Evolutionary conservation across 92 coral and sea anemone genomes (phyloP).

Genomic region (Scolanthus callimorphus): DNA sequence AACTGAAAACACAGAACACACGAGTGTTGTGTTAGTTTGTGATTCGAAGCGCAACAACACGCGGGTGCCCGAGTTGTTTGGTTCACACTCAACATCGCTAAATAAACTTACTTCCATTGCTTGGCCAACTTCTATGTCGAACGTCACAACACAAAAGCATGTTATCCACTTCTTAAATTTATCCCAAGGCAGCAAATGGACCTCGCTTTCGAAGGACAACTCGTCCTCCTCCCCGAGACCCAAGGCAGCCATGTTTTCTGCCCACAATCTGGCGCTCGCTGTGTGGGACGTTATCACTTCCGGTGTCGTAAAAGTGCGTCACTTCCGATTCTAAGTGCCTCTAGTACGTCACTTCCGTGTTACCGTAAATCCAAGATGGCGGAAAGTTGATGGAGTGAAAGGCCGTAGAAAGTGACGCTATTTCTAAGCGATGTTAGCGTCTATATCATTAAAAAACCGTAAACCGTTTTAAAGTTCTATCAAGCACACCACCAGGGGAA

Average conservation of each 20-base stretch:
- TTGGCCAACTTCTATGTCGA: conserved; percentile 96
- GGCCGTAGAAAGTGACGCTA: too few relatives aligned
- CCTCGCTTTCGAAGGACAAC: conserved; percentile 49
- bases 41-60: conserved; percentile 4
- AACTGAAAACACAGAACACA: conserved; percentile 43
- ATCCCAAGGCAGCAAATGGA: conserved; percentile 87
- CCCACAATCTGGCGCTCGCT: neutral
- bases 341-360: conserved; percentile 65
- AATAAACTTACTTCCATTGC: conserved; percentile 80
- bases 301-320: conserved; percentile 33
- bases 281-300: conserved; percentile 1
- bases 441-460: too few relatives aligned
- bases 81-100: neutral
- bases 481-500: too few relatives aligned
- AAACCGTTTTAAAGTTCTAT: too few relatives aligned
- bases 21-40: neutral
- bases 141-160: conserved; percentile 95
- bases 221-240: conserved; percentile 46
- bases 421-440: too few relatives aligned
- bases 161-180: conserved; percentile 97
- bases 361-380: too few relatives aligned
- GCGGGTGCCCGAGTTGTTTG: conserved; percentile 17
- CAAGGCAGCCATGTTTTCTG: conserved; percentile 71
- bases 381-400: too few relatives aligned
- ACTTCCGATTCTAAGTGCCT: conserved; percentile 25